Base-by-base conservation (phyloP, 2,888 invertebrate species). In the Sacculina carcini region DNA sequence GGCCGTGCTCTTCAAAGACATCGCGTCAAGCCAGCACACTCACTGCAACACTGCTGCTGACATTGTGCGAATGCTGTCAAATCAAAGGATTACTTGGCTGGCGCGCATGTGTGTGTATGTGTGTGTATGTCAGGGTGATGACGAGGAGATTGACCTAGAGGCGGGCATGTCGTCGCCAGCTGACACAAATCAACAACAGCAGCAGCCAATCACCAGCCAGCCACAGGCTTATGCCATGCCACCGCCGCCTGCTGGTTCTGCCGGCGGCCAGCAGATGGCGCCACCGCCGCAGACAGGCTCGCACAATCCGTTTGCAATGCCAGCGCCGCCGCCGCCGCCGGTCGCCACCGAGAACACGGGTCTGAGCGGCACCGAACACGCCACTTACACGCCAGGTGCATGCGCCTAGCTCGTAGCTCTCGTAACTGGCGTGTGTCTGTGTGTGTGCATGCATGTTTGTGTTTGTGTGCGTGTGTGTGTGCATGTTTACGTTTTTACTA, bases 161-260 rank as follows among this genome's bases (percentile, higher is more conserved):
- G 44, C 16, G 16, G 44, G 44, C 44, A n/a, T 9, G 2, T 16
- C 28, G n/a, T 9, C 5, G 26, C 14, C n/a, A 4, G 67, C 70
- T 58, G 66, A 67, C 53, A 67, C n/a, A n/a, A n/a, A n/a, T n/a
- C n/a, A n/a, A n/a, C n/a, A n/a, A n/a, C n/a, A n/a, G n/a, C n/a
- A n/a, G n/a, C n/a, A 62, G 19, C 64, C 66, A 2, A 64, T 70
- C 32, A 69, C 67, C 34, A 62, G 66, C 19, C 69, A 69, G 58
- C 69, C 69, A 14, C 73, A 50, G 47, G 73, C 74, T 44, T 74
- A 74, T 61, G 76, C 77, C 51, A 75, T 76, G 77, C 76, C 74
- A 34, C 71, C 71, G 53, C 61, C 54, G 6, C 46, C 49, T 16
- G n/a, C n/a, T n/a, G n/a, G n/a, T n/a, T n/a, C n/a, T n/a, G n/a